Base-by-base conservation (phyloP, 2,888 invertebrate species). In the Laspeyria flexula region DNA sequence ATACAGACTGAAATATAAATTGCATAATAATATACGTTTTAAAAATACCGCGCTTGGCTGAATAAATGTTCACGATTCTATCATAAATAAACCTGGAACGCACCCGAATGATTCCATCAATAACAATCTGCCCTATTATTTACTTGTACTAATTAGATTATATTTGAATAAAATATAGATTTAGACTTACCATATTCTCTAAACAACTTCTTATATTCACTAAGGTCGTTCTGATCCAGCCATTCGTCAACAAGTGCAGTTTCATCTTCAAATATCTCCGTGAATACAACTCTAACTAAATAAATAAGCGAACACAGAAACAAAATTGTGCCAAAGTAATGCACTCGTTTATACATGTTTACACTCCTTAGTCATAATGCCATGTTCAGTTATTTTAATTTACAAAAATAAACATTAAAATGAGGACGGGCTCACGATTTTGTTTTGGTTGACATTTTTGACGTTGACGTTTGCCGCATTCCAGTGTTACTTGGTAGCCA, bases 171-270 rank as follows among this genome's bases (percentile, higher is more conserved):
- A 49, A 45, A 58, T 10, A 34, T 45, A 10, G 12, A 13, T 1
- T 16, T 11, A 25, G 10, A 92, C 94, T 93, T 85, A 96, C 97
- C 96, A 88, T 95, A 94, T 73, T 95, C 94, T 69, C 89, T 93
- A 82, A 96, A 96, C 23, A 96, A 84, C 62, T 95, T 93, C 75
- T 95, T 95, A 79, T 95, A 96, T 60, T 95, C 93, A 25, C 94
- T 93, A 56, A 96, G 92, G 62, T 95, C 94, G 79, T 96, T 96
- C 77, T 96, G 95, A 50, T 95, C 94, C 60, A 96, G 88, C 96
- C 96, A 97, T 77, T 94, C 92, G 72, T 96, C 95, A 48, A 96
- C 95, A 84, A 95, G 94, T 31, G 91, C 92, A 65, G 90, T 85
- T 67, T 94, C 93, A 72, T 93, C 93, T 73, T 93, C 86, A 65